Evolutionary conservation across 2,797 vertebrate species (phyloP), one percentile per base, ranked within the genome.

Genomic region (Centropyge bicolor): DNA sequence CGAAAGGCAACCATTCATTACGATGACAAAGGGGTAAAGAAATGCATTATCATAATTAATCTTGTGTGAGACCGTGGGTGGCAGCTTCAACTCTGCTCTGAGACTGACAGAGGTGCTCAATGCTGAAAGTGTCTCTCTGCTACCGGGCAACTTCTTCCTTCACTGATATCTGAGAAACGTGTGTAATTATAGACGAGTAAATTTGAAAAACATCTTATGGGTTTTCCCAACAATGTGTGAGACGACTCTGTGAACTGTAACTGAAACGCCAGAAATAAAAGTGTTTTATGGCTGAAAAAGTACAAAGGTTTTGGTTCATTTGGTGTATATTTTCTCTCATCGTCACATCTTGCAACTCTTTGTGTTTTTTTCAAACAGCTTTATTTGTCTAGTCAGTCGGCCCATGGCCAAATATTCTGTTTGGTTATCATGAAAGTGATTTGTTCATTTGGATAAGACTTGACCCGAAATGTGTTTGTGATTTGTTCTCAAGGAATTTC

Each of bases 1-100:
- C 90, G 91, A 96, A 97, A 96, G 96, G 95, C 91, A 94, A 93
- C 96, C 95, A 98, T 98, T 98, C 97, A 98, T 97, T 96, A 96
- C 88, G 88, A 93, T 95, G 96, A 98, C 97, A 98, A 98, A 98
- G 93, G 95, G 92, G 90, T 92, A 96, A 96, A 97, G 96, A 97
- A 97, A 97, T 96, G 96, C 96, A 97, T 98, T 97, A 98, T 98
- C 96, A 98, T 97, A 97, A 98, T 98, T 96, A 97, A 96, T 95
- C 95, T 95, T 95, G 96, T 97, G 96, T 95, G 95, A 96, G 96
- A 89, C 95, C 92, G 96, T 98, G 97, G 97, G 97, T 98, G 97
- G 97, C 95, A 94, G 87, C 87, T 91, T 84, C 81, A 85, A 69
- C 82, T 87, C 84, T 84, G 69, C 82, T 76, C 78, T n/a, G 51